Conservation (phyloP, 2,797 vertebrate genomes). For the Trichosurus vulpecula region DNA sequence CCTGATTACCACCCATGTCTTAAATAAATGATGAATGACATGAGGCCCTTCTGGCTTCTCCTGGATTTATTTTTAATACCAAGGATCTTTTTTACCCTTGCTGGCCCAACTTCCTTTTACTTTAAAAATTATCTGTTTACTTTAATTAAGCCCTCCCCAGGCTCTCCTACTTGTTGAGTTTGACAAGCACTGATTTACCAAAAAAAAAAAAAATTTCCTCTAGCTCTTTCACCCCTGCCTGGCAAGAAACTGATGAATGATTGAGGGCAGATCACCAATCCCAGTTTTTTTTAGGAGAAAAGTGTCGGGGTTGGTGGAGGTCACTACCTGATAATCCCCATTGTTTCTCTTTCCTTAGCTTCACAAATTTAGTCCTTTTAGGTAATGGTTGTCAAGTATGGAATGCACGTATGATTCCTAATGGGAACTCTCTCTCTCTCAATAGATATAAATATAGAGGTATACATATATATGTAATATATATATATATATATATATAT, state of each 20-base stretch:
- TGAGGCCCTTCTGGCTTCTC: conserved; percentile 37
- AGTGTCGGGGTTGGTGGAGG: conserved; percentile 45
- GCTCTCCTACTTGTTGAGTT: conserved; percentile 42
- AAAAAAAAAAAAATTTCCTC: background rate
- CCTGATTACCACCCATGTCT: background rate
- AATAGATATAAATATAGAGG: too few species aligned
- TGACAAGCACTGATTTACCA: conserved; percentile 51
- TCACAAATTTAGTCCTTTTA: conserved; percentile 67
- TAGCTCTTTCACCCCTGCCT: conserved; percentile 28
- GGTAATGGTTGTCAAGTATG: conserved; percentile 67
- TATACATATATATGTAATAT: too few species aligned
- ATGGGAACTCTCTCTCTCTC: background rate
- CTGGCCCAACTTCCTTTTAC: conserved; percentile 20
- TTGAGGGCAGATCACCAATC: conserved; percentile 45
- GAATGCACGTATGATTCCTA: conserved; percentile 66
- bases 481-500: too few species aligned
- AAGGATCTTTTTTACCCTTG: conserved; percentile 41
- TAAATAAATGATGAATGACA: conserved; percentile 25
- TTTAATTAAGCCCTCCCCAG: conserved; percentile 61
- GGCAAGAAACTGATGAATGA: conserved; percentile 33
- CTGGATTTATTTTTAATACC: conserved; percentile 55
- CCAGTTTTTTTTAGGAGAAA: conserved; percentile 57
- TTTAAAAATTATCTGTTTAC: conserved; percentile 55
- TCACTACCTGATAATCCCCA: conserved; percentile 5
- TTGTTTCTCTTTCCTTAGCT: conserved; percentile 59